Base-by-base conservation (phyloP, 2,797 vertebrate species). In the Hyperoplus immaculatus region DNA sequence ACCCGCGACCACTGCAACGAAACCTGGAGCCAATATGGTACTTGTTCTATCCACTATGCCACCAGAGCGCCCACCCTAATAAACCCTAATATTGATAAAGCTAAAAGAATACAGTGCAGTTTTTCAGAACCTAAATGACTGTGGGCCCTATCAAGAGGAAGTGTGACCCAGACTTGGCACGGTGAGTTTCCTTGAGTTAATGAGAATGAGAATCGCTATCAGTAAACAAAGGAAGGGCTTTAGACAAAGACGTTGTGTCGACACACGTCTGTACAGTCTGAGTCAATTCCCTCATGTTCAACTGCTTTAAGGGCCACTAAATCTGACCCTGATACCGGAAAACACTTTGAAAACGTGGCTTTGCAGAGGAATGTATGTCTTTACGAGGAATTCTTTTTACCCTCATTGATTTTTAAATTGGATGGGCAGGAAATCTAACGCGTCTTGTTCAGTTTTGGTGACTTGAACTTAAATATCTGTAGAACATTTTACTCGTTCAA, bases 211-310 rank as follows among this genome's bases (percentile, higher is more conserved):
- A 8, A 21, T 1, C 47, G 3, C 13, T 1, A 1, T 53, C 53
- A 55, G 0, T 43, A 49, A 53, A 42, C 53, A 54, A 15, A 69
- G 75, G 78, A 78, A 69, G 49, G 1, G 4, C n/a, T 45, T n/a
- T 29, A 29, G 51, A 78, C 68, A 78, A 80, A 78, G 80, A 62
- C 4, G 42, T 0, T 6, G 42, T 8, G 49, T 18, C 81, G 69
- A 75, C 75, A 62, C 71, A 72, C 29, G 29, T 77, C 57, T 43
- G 15, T 36, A 43, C 2, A 5, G 72, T 46, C 63, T 47, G n/a
- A 55, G 29, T 29, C 29, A 29, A 29, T 3, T 3, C 11, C 4
- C 54, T 61, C 54, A 8, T 67, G 21, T 41, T 82, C 39, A 29
- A 4, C 39, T 73, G 61, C 53, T 54, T 39, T 38, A 5, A 18